Base-by-base conservation (phyloP, 2,113 vertebrate species). In the Coreoperca whiteheadi region DNA sequence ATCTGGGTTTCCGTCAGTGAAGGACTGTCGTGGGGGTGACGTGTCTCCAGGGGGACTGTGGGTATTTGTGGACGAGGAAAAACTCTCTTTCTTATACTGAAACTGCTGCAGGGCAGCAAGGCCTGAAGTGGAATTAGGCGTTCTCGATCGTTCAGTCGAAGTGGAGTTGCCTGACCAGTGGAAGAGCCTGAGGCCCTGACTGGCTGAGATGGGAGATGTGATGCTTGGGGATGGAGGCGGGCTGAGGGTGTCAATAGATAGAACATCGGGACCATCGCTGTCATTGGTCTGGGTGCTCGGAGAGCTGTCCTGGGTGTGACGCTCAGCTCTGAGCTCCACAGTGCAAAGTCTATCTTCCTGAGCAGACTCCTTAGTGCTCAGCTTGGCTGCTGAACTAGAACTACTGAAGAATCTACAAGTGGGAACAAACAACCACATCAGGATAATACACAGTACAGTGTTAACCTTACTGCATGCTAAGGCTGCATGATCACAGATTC, bases 351-450 rank as follows among this genome's bases (percentile, higher is more conserved):
- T 46, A 39, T 74, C 77, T 61, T 83, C 67, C 8, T 70, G 76
- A 32, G 48, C 34, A 0, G 32, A 51, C 61, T 74, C 84, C 34
- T 71, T 50, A 4, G 41, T 32, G 41, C 16, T 74, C 11, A 18
- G n/a, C 68, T 60, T 21, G 41, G 9, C 46, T 46, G 43, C 77
- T 82, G 39, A 53, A 87, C 87, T 73, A 4, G 21, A 28, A n/a
- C 81, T 81, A 67, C 72, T 93, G 91, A 99, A 98, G 93, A 98
- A 98, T 71, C 98, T 99, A 68, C 8, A 84, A 0, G 28, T 21
- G 18, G 59, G 30, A 60, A 88, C 1, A 67, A 18, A 66, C 30
- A 83, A 20, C 21, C n/a, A 59, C 28, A 23, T 50, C 21, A 50
- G 39, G 7, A 66, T 37, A 21, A 18, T 6, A 11, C 28, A 48